Base-by-base conservation (phyloP, 1,140 invertebrate genomes). In the Pseudomyrmex cubaensis region DNA sequence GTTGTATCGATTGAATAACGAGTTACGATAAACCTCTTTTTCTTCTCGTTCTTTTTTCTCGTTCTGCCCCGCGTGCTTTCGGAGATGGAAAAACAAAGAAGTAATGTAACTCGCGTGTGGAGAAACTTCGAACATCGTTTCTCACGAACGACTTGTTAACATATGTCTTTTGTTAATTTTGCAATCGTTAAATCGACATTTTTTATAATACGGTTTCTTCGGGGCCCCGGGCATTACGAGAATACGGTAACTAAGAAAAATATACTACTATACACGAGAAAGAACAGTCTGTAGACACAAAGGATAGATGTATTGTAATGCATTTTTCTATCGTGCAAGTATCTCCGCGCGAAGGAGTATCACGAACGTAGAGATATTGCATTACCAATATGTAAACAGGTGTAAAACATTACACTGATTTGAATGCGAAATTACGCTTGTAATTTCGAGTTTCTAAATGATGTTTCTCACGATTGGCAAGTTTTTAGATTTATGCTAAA, bases 311-410 rank as follows among this genome's bases (percentile, higher is more conserved):
- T 54, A 74, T 87, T 77, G 74, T 73, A 87, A 70, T 59, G 70
- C 85, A 87, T 85, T 87, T 87, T 87, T 82, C 59, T 87, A 80
- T 84, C 77, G 77, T 70, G 84, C 72, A 54, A 48, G 74, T 87
- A 75, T 12, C 44, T 46, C 12, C 46, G 22, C 17, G 15, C 44
- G 35, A 12, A 25, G 46, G 12, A 76, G 25, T 52, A 25, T 35
- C 73, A 76, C 59, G 44, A 17, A 25, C 61, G 48, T 76, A 66
- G 48, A 77, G 9, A 77, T 67, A 54, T 66, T 76, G n/a, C 61
- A 64, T 84, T 87, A 85, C 54, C 12, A 87, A 13, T 85, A 75
- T 46, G 70, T 48, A 35, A 46, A 87, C 35, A 0, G 7, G 25
- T 85, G 64, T 35, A 35, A 35, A 77, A 52, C 22, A n/a, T 73